A percentile compares a stretch with the other conserved stretches of the same genome.
Evolutionary conservation across 2,797 vertebrate species (phyloP).

Genomic region (Ammospiza maritima): DNA sequence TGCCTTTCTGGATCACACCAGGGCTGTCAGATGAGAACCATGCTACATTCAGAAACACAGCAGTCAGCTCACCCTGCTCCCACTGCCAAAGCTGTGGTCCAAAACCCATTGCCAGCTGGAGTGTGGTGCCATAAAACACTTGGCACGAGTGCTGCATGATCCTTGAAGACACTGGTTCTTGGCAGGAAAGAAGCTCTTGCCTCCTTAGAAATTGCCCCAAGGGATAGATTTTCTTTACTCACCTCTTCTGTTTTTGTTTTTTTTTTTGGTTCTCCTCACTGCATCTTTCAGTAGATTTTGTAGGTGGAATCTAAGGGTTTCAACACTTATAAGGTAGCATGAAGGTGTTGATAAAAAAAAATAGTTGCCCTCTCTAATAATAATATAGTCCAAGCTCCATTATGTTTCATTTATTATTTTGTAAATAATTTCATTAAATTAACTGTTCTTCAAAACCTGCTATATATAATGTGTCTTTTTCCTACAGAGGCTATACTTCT

Average conservation of each 20-base stretch:
- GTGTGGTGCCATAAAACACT: not conserved
- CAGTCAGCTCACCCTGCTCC: not conserved
- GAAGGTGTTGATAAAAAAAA: not conserved
- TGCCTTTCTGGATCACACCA: not conserved
- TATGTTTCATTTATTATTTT: not conserved
- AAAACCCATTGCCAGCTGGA: not conserved
- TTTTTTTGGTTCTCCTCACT: not conserved
- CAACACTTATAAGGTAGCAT: fast-evolving
- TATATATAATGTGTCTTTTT: not conserved
- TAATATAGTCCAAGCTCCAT: not conserved
- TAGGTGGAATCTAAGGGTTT: not conserved
- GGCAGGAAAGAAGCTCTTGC: not conserved
- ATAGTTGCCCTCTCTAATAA: not conserved
- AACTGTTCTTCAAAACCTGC: not conserved
- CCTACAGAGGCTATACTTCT: not conserved
- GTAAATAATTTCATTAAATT: not conserved
- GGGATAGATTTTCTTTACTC: not conserved
- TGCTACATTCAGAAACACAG: not conserved
- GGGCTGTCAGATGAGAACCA: not conserved
- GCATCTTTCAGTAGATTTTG: not conserved
- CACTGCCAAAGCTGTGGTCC: fast-evolving
- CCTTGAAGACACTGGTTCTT: not conserved
- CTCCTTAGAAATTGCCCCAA: not conserved
- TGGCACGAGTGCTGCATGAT: not conserved
- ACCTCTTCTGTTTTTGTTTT: no score